phyloP scores from a whole-genome alignment of 37 sponge, comb jelly and placozoan species.

The Aplysina aerophoba region DNA sequence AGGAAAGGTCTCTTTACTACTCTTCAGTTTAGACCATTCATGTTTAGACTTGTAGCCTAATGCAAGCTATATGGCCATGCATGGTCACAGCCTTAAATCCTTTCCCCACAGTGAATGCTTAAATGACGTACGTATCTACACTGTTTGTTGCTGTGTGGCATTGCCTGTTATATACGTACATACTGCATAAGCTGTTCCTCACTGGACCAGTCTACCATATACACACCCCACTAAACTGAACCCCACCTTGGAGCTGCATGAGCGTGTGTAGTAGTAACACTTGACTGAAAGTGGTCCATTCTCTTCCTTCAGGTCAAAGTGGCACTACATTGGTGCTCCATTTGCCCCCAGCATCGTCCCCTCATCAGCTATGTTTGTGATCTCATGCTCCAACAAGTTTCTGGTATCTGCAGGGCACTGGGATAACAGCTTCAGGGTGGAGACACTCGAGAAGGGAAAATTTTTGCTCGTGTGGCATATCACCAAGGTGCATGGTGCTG shows the following conservation, averaged over 20 bases:
- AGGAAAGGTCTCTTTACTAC: too few relatives aligned
- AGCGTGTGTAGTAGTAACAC: too few relatives aligned
- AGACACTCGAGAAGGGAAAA: conserved; percentile 58
- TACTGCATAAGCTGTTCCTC: neutral
- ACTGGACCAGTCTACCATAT: neutral
- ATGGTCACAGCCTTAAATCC: too few relatives aligned
- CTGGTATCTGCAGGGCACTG: conserved; percentile 87
- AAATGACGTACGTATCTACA: too few relatives aligned
- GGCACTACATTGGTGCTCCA: conserved; percentile 71
- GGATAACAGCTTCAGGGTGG: conserved; percentile 92
- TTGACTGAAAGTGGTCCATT: neutral
- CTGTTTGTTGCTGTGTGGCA: too few relatives aligned
- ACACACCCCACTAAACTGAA: too few relatives aligned
- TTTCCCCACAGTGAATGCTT: too few relatives aligned
- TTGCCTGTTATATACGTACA: too few relatives aligned
- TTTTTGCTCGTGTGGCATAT: conserved; percentile 37
- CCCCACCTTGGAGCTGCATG: too few relatives aligned
- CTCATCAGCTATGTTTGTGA: conserved; percentile 63
- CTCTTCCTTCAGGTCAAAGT: conserved; percentile 57
- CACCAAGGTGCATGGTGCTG: conserved; percentile 86
- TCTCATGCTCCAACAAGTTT: conserved; percentile 77
- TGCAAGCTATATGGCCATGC: too few relatives aligned
- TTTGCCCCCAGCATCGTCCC: conserved; percentile 61
- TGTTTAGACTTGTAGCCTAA: too few relatives aligned
- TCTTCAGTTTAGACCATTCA: too few relatives aligned